Evolutionary conservation across 2,888 invertebrate genomes (phyloP), one percentile per base, ranked within the genome.

Genomic region (Hirtodrosophila confusa): DNA sequence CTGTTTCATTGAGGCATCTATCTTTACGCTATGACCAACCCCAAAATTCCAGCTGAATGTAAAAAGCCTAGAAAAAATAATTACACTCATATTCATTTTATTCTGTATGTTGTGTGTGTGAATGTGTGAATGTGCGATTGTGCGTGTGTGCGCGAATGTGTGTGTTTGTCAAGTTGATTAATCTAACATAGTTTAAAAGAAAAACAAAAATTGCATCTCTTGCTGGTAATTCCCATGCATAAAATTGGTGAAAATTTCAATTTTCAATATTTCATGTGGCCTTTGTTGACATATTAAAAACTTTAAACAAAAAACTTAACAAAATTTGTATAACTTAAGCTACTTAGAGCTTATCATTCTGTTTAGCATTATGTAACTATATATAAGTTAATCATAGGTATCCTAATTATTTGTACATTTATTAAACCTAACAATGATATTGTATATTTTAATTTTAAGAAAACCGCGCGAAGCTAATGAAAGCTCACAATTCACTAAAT

Each of bases 251-350:
- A 64, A 80, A 87, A 80, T 71, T 84, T 67, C 55, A 55, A 79
- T 75, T 87, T 85, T 85, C 82, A 66, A 79, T 70, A 75, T 83
- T 85, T 85, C 80, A 79, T 80, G 88, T 88, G 84, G 84, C 84
- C 84, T 85, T 74, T 77, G 88, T 85, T 88, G 61, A 72, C 39
- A 60, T 68, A 29, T 10, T 35, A 41, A 43, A 36, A 49, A 36
- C 6, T 24, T 5, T 45, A 23, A 39, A 23, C 10, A 24, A 36
- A 24, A 61, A 48, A 39, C 33, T 17, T 62, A 61, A 23, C n/a
- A 54, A 3, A 48, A 43, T 40, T 6, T 37, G 41, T 37, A 47
- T 29, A 47, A 68, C 55, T 51, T 62, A 53, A 54, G 65, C 69
- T 80, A 62, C 44, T 65, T 56, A 65, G 65, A 76, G 73, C 66